Evolutionary conservation across 1,140 invertebrate genomes (phyloP), one percentile per base, ranked within the genome.

Genomic region (Penaeus indicus): DNA sequence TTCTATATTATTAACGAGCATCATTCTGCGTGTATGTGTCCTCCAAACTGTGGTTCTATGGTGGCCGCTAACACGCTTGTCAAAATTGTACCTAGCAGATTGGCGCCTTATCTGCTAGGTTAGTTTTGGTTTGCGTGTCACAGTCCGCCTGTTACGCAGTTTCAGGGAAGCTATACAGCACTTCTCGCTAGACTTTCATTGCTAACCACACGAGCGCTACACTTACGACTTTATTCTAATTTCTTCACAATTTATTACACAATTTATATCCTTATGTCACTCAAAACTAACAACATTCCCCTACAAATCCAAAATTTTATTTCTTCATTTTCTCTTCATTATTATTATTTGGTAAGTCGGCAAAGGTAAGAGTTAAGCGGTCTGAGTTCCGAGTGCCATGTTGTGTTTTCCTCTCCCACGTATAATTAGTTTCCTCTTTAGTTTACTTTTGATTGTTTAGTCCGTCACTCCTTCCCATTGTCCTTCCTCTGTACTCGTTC

Each of bases 261-360:
- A 54, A 54, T 54, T 54, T 54, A 54, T 54, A 54, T 54, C 54
- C 54, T 54, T 54, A 54, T 54, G 42, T 32, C 72, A 75, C 72
- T 38, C 61, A 47, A 88, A 83, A 88, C 79, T 88, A 88, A 88
- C 86, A 84, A 78, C 60, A 61, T 85, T 85, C 84, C 87, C 77
- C 78, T 88, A 81, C 63, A 54, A 60, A 67, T 75, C 61, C 32
- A 63, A 84, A 25, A 82, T 87, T 88, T 84, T 84, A 64, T 84
- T 88, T 88, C 61, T 79, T 88, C 72, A 84, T 84, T 88, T 88
- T 64, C 42, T 88, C 81, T 25, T 61, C 87, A 78, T 38, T 88
- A 42, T 88, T 88, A 88, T 88, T 84, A 88, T 88, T 88, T 88
- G 87, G 87, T 88, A 88, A 88, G 87, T 88, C 61, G n/a, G 22